Evolutionary conservation across 1,140 invertebrate genomes (phyloP).

Genomic region (Rhyzopertha dominica): DNA sequence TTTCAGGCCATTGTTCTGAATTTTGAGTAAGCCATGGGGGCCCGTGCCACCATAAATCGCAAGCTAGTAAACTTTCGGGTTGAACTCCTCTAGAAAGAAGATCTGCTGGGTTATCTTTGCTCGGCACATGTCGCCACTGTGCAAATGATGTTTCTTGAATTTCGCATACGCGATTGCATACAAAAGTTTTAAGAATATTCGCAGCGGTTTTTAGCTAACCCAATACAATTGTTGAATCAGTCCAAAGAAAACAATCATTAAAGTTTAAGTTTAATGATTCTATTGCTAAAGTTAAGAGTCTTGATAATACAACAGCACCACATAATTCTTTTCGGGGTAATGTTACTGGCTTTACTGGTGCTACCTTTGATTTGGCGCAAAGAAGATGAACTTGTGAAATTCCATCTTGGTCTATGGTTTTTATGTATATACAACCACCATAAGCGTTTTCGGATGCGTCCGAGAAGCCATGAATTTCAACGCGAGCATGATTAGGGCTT

Average conservation of each 20-base stretch:
- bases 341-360: constrained; percentile 30
- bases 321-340: constrained; percentile 26
- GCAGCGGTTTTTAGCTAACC: too few species aligned
- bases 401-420: constrained; percentile 4
- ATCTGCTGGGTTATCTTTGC: constrained; percentile 34
- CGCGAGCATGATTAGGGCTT: constrained; percentile 1
- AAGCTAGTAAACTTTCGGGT: constrained; percentile 13
- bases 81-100: constrained; percentile 25
- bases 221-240: too few species aligned
- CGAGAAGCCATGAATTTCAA: constrained; percentile 14
- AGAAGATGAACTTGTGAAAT: constrained; percentile 12
- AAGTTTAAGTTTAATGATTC: constrained; percentile 24
- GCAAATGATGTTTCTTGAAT: constrained; percentile 22
- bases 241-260: too few species aligned
- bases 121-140: constrained; percentile 32
- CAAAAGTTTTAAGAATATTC: constrained; percentile 29
- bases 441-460: constrained; percentile 16
- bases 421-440: constrained; percentile 20
- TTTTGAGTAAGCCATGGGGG: constrained; percentile 8
- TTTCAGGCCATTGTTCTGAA: constrained; percentile 12
- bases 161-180: constrained; percentile 31
- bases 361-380: constrained; percentile 27
- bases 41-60: constrained; percentile 22
- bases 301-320: constrained; percentile 14
- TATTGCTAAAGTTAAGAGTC: constrained; percentile 3